Base-by-base conservation (phyloP, 2,797 vertebrate species). In the Okamejei kenojei region DNA sequence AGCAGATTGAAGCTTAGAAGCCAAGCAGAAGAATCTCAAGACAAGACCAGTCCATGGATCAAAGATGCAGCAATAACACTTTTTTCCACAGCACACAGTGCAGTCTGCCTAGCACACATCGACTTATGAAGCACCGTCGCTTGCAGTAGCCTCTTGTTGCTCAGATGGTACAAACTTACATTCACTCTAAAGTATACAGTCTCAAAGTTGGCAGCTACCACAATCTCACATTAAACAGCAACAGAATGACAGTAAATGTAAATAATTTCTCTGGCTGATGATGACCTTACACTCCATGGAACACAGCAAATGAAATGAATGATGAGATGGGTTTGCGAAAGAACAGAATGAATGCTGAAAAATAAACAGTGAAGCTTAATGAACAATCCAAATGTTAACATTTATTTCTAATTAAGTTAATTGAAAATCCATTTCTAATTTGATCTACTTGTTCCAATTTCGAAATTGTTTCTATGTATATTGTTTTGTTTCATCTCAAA, bases 201-300 rank as follows among this genome's bases (percentile, higher is more conserved):
- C 71, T 74, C 71, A 74, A 74, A 5, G 21, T 26, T 74, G 71
- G 19, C 71, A 74, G 71, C 71, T 23, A 82, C 93, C 7, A 35
- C 61, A 93, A 35, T 45, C 38, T 17, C 73, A 58, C 68, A 88
- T 93, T 93, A 93, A 93, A 95, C 94, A 94, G 93, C 65, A 45
- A 93, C 94, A 94, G 93, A 35, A 84, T 0, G 26, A 29, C 15
- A 68, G 1, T 74, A 93, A 2, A 7, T 76, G 93, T 19, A 73
- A 38, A 93, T 0, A 10, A 9, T 26, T 93, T 93, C 68, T 23
- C 90, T 71, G 21, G 76, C 9, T 65, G 32, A 81, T 81, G 54
- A 93, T 93, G 95, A 94, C 94, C 94, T 93, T 94, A 94, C 93
- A 94, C 93, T 93, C 93, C 84, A 45, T 94, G 86, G 13, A 93